A percentile compares a stretch with the other conserved stretches of the same genome.
phyloP scores from a whole-genome alignment of 23 tunicate species.

The Styela clava region DNA sequence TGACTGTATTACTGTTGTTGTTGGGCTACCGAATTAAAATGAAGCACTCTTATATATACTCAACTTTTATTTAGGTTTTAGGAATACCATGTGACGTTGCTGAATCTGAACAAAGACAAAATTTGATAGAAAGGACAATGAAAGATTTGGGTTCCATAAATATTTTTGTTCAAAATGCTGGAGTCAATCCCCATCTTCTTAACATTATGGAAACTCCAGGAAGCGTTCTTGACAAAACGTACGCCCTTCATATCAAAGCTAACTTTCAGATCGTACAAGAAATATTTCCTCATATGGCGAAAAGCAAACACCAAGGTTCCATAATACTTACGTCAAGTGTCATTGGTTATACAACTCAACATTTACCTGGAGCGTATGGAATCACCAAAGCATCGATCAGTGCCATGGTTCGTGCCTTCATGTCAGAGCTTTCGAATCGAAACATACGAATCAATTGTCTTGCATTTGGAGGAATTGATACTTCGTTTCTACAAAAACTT shows the following conservation, averaged over 20 bases:
- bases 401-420: constrained; percentile 3
- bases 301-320: not conserved
- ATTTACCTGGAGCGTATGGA: constrained; percentile 10
- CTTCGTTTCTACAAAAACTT: constrained; percentile 1
- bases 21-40: too few relatives aligned
- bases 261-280: constrained; percentile 7
- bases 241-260: constrained; percentile 6
- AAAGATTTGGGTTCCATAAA: too few relatives aligned
- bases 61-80: too few relatives aligned
- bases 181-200: constrained; percentile 12
- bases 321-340: constrained; percentile 1
- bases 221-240: constrained; percentile 17
- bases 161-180: constrained; percentile 14
- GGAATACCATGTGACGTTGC: too few relatives aligned
- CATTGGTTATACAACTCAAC: not conserved
- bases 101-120: too few relatives aligned
- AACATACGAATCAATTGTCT: constrained; percentile 31
- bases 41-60: too few relatives aligned
- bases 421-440: constrained; percentile 12
- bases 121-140: too few relatives aligned
- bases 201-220: constrained; percentile 1
- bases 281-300: constrained; percentile 8
- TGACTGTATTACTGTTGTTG: too few relatives aligned
- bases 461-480: constrained; percentile 9
- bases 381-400: not conserved